Evolutionary conservation across 2,797 vertebrate species (phyloP).

Genomic region (Dipus sagitta): DNA sequence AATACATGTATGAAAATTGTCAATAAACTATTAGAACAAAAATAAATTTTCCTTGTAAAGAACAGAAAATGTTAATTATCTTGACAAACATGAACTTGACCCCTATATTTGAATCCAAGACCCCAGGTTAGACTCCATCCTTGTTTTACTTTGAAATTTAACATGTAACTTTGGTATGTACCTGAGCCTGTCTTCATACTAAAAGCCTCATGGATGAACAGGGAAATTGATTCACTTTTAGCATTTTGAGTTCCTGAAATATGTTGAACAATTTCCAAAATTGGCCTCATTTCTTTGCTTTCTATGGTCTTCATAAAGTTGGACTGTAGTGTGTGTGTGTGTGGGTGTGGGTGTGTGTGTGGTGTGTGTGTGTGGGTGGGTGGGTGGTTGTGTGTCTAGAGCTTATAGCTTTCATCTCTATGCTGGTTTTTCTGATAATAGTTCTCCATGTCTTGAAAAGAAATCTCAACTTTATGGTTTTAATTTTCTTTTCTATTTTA

Average conservation of each 20-base stretch:
- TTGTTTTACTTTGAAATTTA: constrained; percentile 13
- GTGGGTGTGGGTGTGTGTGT: no score
- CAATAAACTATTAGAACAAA: no score
- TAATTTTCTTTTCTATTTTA: neutral
- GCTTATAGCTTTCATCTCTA: neutral
- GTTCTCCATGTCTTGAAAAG: neutral
- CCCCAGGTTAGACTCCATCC: neutral
- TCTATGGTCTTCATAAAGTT: neutral
- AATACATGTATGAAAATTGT: no score
- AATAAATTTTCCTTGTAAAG: neutral
- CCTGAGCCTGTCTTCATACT: neutral
- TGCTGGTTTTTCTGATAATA: neutral
- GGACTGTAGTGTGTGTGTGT: neutral
- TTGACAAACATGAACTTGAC: neutral
- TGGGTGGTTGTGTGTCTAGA: neutral
- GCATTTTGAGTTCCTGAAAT: neutral
- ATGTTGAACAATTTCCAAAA: neutral
- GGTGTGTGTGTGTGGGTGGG: no score
- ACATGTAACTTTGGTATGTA: neutral
- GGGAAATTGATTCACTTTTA: neutral
- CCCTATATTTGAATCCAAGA: neutral
- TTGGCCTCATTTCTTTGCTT: neutral
- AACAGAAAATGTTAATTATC: neutral
- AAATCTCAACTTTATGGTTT: neutral
- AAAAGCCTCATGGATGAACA: neutral